These are phyloP conservation scores for Oryzias dopingdopingensis DNA, from an alignment of 2,797 vertebrate genomes.

Conservation along the genomic window DNA sequence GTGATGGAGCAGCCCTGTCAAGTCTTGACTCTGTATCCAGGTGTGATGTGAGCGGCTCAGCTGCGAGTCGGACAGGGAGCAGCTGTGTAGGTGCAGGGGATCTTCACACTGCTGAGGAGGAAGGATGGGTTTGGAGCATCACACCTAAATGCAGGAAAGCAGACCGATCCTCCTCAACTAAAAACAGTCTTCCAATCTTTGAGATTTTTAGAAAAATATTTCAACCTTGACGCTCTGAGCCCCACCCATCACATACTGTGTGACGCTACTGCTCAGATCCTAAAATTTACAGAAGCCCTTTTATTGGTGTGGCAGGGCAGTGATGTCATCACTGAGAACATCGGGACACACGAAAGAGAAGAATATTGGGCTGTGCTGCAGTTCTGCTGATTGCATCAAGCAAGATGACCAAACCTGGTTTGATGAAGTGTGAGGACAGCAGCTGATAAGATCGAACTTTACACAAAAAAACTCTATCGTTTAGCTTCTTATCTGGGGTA, in stretches of 20 bases:
- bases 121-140: constrained; percentile 6
- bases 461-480: constrained; percentile 1
- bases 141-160: constrained; percentile 36
- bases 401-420: not conserved
- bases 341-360: constrained; percentile 11
- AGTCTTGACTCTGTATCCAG: constrained; percentile 14
- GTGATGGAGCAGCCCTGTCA: constrained; percentile 5
- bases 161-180: constrained; percentile 40
- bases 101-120: constrained; percentile 14
- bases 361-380: not conserved
- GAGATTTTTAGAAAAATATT: constrained; percentile 1
- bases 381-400: constrained; percentile 12
- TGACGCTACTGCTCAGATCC: not conserved
- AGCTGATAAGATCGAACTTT: constrained; percentile 7
- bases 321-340: not conserved
- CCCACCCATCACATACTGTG: constrained; percentile 1
- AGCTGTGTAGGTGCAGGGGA: constrained; percentile 26
- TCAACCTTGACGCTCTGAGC: constrained; percentile 24
- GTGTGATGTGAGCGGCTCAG: constrained; percentile 38
- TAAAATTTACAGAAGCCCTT: too few relatives aligned
- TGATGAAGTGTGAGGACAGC: constrained; percentile 5
- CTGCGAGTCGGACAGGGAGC: constrained; percentile 29
- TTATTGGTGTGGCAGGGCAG: too few relatives aligned
- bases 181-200: constrained; percentile 44
- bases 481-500: constrained; percentile 15